Conservation (phyloP, 35 echinoderm and acorn worm genomes). For the Anneissia japonica region DNA sequence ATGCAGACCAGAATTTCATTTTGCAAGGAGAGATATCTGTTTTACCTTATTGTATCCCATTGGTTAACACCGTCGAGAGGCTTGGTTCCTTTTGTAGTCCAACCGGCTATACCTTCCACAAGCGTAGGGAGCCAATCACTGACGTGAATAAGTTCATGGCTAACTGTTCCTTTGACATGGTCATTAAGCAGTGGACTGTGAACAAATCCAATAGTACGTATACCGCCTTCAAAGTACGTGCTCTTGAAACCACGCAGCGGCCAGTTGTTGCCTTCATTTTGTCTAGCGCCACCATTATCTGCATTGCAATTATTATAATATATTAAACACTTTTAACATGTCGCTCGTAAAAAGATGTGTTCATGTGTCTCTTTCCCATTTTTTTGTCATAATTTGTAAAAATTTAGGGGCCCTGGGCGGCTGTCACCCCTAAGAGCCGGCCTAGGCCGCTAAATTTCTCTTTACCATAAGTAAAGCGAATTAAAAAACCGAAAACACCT, state of each 20-base stretch:
- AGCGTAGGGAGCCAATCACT: conserved; percentile 67
- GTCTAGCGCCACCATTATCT: conserved; percentile 40
- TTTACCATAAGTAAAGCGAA: no score
- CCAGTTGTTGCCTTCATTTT: conserved; percentile 32
- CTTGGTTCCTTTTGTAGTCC: conserved; percentile 1
- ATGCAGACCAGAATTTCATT: no score
- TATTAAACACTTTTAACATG: no score
- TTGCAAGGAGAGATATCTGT: no score
- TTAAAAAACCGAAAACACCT: no score
- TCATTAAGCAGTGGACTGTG: conserved; percentile 34
- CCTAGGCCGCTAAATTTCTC: no score
- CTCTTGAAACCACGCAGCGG: conserved; percentile 38
- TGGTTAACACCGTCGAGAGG: conserved; percentile 54
- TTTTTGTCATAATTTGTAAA: no score
- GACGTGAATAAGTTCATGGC: conserved; percentile 48
- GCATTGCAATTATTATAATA: no score
- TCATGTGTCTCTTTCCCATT: no score
- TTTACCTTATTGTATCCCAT: conserved; percentile 58
- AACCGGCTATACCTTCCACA: conserved; percentile 25
- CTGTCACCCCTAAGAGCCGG: no score
- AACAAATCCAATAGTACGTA: conserved; percentile 44
- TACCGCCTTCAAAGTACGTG: conserved; percentile 52
- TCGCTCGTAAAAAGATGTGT: no score
- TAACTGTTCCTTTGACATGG: conserved; percentile 7
- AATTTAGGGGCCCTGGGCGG: no score